Evolutionary conservation across 2,113 vertebrate species (phyloP).

Genomic region (Trochalopteron elliotii): DNA sequence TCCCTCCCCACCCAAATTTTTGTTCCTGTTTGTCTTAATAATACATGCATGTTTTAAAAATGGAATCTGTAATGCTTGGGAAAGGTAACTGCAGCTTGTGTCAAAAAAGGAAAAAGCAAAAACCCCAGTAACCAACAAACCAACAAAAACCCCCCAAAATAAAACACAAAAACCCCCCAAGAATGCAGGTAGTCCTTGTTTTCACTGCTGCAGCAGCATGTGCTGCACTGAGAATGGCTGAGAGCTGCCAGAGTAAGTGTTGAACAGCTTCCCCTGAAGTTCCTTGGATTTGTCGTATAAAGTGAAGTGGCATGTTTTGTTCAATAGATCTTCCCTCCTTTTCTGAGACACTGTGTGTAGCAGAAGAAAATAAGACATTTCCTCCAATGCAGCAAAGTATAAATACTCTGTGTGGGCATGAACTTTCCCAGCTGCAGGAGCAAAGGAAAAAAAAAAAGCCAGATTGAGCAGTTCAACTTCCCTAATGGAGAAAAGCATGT

Average conservation of each 20-base stretch:
- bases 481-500: accelerated
- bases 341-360: background rate
- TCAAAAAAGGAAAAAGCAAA: background rate
- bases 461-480: background rate
- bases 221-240: background rate
- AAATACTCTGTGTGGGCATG: background rate
- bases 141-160: background rate
- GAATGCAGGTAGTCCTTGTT: background rate
- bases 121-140: background rate
- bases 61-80: background rate
- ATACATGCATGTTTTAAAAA: background rate
- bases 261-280: background rate
- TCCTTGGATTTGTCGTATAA: background rate
- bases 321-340: background rate
- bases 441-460: background rate
- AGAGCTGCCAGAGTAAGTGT: background rate
- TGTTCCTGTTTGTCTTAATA: background rate
- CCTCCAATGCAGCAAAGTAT: background rate
- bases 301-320: background rate
- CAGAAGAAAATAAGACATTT: background rate
- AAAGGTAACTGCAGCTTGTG: background rate
- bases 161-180: too few relatives aligned
- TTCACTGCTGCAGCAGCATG: background rate
- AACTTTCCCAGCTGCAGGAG: background rate
- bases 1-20: background rate